Conservation (phyloP, 2,888 invertebrate genomes). For the Tinea pellionella region DNA sequence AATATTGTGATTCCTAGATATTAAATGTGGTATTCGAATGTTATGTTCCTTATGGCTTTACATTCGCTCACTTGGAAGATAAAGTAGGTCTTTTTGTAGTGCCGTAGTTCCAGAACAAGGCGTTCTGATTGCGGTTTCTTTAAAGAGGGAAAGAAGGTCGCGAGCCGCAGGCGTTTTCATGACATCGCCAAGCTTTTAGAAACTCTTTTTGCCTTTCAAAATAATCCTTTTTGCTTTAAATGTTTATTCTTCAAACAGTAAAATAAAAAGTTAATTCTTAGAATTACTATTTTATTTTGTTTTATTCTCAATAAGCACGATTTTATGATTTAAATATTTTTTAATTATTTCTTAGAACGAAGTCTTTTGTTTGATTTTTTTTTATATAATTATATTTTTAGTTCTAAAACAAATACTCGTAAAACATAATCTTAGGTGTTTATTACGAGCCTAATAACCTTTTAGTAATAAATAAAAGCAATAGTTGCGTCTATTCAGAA, state of each 20-base stretch:
- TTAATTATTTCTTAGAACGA: too few species aligned
- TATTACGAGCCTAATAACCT: not conserved
- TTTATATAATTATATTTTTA: too few species aligned
- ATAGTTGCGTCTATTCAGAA: not conserved
- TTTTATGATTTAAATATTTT: too few species aligned
- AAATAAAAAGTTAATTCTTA: not conserved
- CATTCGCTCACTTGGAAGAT: slow-evolving; percentile 12
- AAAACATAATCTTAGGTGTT: not conserved
- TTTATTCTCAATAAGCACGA: too few species aligned
- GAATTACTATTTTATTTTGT: too few species aligned
- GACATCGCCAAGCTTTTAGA: slow-evolving; percentile 35
- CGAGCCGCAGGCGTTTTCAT: slow-evolving; percentile 36
- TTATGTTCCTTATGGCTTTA: slow-evolving; percentile 8
- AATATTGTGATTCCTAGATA: not conserved
- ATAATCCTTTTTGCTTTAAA: slow-evolving; percentile 21
- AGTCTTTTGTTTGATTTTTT: too few species aligned
- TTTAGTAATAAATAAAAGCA: slow-evolving; percentile 5
- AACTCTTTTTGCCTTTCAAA: slow-evolving; percentile 27
- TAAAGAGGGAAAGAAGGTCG: slow-evolving; percentile 25
- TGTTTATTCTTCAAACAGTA: slow-evolving; percentile 1
- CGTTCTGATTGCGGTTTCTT: slow-evolving; percentile 25
- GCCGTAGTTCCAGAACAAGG: slow-evolving; percentile 26
- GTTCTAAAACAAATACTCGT: too few species aligned
- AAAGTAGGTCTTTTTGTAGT: slow-evolving; percentile 16
- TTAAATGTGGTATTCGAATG: not conserved